Evolutionary conservation across 2,888 invertebrate genomes (phyloP).

Genomic region (Melipona bicolor): DNA sequence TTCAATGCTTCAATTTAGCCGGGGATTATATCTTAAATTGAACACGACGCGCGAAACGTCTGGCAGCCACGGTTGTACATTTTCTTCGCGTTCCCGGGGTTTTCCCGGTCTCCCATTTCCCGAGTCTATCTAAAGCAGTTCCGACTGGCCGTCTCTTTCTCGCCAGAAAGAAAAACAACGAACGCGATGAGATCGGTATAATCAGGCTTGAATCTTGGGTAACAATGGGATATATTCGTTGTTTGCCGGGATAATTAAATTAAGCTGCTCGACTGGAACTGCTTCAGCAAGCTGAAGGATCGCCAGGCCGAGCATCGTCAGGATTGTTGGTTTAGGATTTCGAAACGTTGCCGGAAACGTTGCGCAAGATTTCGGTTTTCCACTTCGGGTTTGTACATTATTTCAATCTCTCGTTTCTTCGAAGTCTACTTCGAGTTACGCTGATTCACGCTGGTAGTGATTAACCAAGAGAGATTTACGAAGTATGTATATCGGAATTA

Average conservation of each 20-base stretch:
- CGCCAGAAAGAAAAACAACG: neutral
- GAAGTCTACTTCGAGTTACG: too few relatives aligned
- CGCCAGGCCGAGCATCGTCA: neutral
- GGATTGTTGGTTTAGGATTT: neutral
- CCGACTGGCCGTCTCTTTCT: too few relatives aligned
- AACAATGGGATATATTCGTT: constrained; percentile 12
- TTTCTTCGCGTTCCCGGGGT: too few relatives aligned
- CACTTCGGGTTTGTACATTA: too few relatives aligned
- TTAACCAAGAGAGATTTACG: too few relatives aligned
- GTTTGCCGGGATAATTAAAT: constrained; percentile 7
- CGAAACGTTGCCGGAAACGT: neutral
- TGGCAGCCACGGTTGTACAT: too few relatives aligned
- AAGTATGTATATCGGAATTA: too few relatives aligned
- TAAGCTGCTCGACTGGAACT: neutral
- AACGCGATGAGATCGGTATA: constrained; percentile 2
- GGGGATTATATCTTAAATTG: constrained; percentile 13
- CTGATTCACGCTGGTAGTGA: too few relatives aligned
- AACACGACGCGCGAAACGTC: neutral
- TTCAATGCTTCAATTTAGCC: constrained; percentile 31
- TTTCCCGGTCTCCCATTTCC: too few relatives aligned
- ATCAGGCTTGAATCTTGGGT: neutral
- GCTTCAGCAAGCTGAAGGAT: neutral
- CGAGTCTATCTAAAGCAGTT: too few relatives aligned
- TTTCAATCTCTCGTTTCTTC: too few relatives aligned
- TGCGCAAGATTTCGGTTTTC: neutral